phyloP scores from a whole-genome alignment of 2,888 invertebrate genomes.

The Agrochola macilenta region DNA sequence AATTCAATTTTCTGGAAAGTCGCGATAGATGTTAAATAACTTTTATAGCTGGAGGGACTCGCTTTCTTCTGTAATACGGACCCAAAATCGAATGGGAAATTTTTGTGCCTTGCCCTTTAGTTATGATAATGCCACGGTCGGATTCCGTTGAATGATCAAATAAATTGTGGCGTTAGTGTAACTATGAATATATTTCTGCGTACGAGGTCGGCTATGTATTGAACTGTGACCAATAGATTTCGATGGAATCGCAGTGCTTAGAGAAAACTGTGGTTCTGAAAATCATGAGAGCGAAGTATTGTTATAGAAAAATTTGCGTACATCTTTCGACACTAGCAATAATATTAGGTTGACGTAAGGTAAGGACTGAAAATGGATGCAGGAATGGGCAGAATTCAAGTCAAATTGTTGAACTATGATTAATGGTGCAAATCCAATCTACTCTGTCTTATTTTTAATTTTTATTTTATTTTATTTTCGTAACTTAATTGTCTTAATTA shows the following conservation, averaged over 20 bases:
- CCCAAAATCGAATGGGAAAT: conserved; percentile 58
- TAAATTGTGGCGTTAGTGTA: conserved; percentile 74
- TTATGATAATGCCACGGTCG: conserved; percentile 77
- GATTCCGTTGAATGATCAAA: conserved; percentile 69
- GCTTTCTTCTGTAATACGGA: conserved; percentile 57
- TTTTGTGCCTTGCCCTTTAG: conserved; percentile 76
- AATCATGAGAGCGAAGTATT: not conserved
- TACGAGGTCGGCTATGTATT: conserved; percentile 50
- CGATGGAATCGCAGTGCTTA: conserved; percentile 29
- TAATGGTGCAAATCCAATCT: no score
- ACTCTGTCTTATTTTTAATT: no score
- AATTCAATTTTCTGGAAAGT: conserved; percentile 64
- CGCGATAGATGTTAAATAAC: conserved; percentile 60
- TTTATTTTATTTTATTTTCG: no score
- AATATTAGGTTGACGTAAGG: not conserved
- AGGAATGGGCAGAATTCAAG: not conserved
- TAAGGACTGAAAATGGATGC: not conserved
- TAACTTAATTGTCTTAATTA: no score
- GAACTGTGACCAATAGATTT: conserved; percentile 53
- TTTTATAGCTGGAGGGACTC: conserved; percentile 55
- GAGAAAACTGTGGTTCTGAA: conserved; percentile 8
- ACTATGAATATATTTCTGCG: conserved; percentile 73
- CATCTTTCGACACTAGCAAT: not conserved
- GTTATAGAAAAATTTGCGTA: not conserved
- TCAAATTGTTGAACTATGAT: not conserved